Evolutionary conservation across 1,140 invertebrate species (phyloP).

Genomic region (Ladona fulva): DNA sequence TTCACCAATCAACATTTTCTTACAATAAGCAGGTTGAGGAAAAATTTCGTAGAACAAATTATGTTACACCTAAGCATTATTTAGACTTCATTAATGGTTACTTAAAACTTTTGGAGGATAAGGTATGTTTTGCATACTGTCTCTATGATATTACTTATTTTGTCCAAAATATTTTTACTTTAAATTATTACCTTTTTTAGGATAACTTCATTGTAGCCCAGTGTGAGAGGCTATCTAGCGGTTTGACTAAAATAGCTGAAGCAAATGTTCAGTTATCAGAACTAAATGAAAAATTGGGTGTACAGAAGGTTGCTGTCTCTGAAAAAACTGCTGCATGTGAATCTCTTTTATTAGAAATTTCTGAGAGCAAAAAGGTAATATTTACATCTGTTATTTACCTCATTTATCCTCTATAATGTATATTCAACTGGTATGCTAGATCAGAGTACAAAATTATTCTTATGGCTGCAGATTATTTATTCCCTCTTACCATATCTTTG

Average conservation of each 20-base stretch:
- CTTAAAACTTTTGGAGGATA: slow-evolving; percentile 58
- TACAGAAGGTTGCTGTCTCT: slow-evolving; percentile 65
- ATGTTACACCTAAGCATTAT: slow-evolving; percentile 84
- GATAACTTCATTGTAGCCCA: slow-evolving; percentile 51
- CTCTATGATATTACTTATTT: neutral
- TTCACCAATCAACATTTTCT: slow-evolving; percentile 59
- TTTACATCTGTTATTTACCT: too few relatives aligned
- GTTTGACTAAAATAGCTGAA: slow-evolving; percentile 68
- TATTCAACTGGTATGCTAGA: too few relatives aligned
- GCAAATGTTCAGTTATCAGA: slow-evolving; percentile 61
- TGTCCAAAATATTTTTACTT: slow-evolving; percentile 33
- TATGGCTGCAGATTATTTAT: too few relatives aligned
- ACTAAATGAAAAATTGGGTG: slow-evolving; percentile 61
- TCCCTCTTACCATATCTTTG: too few relatives aligned
- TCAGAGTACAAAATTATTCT: too few relatives aligned
- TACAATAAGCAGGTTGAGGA: slow-evolving; percentile 64
- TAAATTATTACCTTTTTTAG: slow-evolving; percentile 37
- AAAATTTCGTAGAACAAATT: slow-evolving; percentile 66
- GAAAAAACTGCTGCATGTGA: slow-evolving; percentile 69
- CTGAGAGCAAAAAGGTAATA: neutral
- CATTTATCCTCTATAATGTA: too few relatives aligned
- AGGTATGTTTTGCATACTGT: slow-evolving; percentile 38
- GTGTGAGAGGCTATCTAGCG: slow-evolving; percentile 57
- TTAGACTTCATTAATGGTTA: slow-evolving; percentile 76
- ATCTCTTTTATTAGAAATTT: slow-evolving; percentile 54